phyloP scores from a whole-genome alignment of 2,888 invertebrate genomes.

The Cinara cedri region DNA sequence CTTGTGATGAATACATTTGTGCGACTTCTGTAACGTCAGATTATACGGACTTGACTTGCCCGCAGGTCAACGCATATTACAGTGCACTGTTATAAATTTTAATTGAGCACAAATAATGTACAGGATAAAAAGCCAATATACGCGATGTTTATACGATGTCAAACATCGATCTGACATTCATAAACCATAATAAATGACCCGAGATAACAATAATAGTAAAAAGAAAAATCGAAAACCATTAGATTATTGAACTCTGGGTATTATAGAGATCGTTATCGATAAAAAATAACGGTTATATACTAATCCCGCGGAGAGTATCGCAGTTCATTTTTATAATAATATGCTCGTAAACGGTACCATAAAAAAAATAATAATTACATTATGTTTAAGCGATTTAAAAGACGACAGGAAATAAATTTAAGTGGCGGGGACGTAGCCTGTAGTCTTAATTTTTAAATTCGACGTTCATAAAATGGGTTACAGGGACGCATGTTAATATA shows the following conservation, averaged over 20 bases:
- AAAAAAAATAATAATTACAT: no score
- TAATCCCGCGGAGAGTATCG: background rate
- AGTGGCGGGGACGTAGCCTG: no score
- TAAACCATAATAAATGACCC: conserved; percentile 57
- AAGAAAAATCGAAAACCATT: background rate
- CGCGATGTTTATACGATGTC: conserved; percentile 21
- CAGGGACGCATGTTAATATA: no score
- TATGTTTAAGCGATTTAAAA: no score
- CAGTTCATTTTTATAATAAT: no score
- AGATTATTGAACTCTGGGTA: conserved; percentile 34
- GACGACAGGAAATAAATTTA: no score
- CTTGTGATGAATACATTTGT: background rate
- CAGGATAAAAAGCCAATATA: background rate
- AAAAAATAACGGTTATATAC: background rate
- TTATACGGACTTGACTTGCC: background rate
- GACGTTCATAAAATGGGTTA: no score
- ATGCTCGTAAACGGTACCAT: no score
- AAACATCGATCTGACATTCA: conserved; percentile 50
- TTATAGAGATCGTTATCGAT: background rate
- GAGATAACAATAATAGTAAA: no score
- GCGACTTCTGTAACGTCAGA: background rate
- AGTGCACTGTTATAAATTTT: no score
- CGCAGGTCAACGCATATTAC: background rate
- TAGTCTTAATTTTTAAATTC: no score
- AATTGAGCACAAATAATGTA: conserved; percentile 7